Evolutionary conservation across 2,797 vertebrate species (phyloP), one percentile per base, ranked within the genome.

Genomic region (Rhabdomys pumilio): DNA sequence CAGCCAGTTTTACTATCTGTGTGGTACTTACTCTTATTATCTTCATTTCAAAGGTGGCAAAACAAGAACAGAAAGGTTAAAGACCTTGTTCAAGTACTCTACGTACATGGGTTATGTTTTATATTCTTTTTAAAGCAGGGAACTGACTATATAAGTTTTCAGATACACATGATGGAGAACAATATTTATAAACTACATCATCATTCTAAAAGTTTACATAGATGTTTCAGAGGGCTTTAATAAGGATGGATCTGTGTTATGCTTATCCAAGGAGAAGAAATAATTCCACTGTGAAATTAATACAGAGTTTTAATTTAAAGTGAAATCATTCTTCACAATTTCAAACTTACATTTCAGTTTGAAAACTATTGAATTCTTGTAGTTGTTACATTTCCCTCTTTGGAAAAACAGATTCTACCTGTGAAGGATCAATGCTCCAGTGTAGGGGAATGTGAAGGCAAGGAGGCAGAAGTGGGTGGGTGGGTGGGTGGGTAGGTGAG

Each of bases 31-130:
- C 69, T 96, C 90, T 80, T 95, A 93, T 94, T 93, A 96, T 89
- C 90, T 95, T 76, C 55, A 88, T 95, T 97, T 96, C 96, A 94
- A 76, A 97, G 96, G 82, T 38, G 75, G 91, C 34, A 50, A 95
- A 95, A 94, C 41, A 86, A 79, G 44, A 76, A 15, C 72, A 80
- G 61, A 96, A 96, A 97, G 84, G 92, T 89, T 96, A 96, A 97
- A n/a, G 90, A 91, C 47, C 89, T 96, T 95, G 89, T 90, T 91
- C 44, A 57, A 94, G 76, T 44, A 90, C 44, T 89, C 38, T 88
- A 69, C 67, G 69, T 59, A 85, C 38, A 79, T 86, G 41, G 59
- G 38, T 89, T 95, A 94, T 38, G 88, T 59, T 79, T 63, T 89
- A 75, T 1, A 85, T 79, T 89, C 91, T 92, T 94, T 75, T 89